Evolutionary conservation across 2,113 vertebrate genomes (phyloP), one percentile per base, ranked within the genome.

Genomic region (Athene cunicularia): DNA sequence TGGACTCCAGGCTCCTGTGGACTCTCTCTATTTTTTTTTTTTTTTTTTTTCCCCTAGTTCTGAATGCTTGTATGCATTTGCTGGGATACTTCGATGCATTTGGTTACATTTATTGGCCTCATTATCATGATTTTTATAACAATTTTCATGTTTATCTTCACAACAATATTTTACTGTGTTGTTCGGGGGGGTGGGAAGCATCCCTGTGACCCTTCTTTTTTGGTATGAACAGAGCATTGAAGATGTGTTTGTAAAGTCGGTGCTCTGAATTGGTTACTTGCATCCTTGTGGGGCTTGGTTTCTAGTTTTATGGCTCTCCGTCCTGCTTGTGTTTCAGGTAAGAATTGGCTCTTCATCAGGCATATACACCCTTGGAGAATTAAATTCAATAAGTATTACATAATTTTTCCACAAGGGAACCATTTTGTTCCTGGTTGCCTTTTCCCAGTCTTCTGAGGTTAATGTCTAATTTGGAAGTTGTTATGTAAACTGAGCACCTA

Each of bases 391-490:
- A 62, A 50, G 14, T 59, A 19, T 95, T 95, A 91, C 80, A 53
- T 94, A 87, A 91, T 92, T 93, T 89, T 86, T 71, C 86, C 85
- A 84, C 85, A 92, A 87, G 80, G 77, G 90, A 55, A 96, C 45
- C n/a, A 22, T 95, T 93, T 95, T 90, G 55, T 96, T 97, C 84
- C 93, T 75, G 20, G 52, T 88, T 95, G 84, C 83, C 80, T 84
- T 74, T 96, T 93, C 30, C 28, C 58, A 93, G 47, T 90, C 96
- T 96, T 97, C 95, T 79, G 97, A 97, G 96, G 81, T 92, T 96
- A 90, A 94, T 80, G 62, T 92, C 97, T 96, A 95, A 95, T 98
- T 97, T 97, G 74, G 76, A 90, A 93, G 64, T 87, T 89, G 73
- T 96, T 97, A 81, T 11, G 73, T 92, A 97, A 93, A 90, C 82